Evolutionary conservation across 1,140 invertebrate species (phyloP).

Genomic region (Bicyclus anynana): DNA sequence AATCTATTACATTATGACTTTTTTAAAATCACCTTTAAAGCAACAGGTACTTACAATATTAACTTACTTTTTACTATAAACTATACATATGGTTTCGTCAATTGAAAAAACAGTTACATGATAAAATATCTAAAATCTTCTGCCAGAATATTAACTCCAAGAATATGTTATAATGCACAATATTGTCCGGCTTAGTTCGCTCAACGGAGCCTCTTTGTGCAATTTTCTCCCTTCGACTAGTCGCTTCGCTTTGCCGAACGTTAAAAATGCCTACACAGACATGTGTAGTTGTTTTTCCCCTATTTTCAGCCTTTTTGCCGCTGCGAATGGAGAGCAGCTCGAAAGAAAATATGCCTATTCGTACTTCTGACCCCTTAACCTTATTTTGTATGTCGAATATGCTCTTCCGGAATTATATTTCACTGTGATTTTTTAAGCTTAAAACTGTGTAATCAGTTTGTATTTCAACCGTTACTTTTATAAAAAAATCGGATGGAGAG

Average conservation of each 20-base stretch:
- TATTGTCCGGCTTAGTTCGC: not conserved
- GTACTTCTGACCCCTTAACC: slow-evolving; percentile 1
- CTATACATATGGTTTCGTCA: no score
- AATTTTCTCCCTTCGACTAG: not conserved
- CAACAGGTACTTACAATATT: no score
- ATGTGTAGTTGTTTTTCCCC: not conserved
- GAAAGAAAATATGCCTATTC: not conserved
- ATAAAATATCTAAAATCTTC: no score
- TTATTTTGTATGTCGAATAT: not conserved
- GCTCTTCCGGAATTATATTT: not conserved
- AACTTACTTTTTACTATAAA: no score
- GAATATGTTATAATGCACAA: not conserved
- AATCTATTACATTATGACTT: no score
- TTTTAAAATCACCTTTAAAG: no score
- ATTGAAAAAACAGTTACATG: no score
- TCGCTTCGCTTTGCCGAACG: not conserved
- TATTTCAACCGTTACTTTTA: no score
- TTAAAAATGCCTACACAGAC: slow-evolving; percentile 2
- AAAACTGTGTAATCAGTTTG: no score
- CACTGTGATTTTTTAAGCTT: not conserved
- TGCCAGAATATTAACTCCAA: no score
- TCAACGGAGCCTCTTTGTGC: not conserved
- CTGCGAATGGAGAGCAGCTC: not conserved
- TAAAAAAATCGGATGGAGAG: no score
- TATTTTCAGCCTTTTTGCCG: not conserved